These are phyloP conservation scores for Coelinius sp. DNA, from an alignment of 2,888 invertebrate genomes.

Conservation along the genomic window DNA sequence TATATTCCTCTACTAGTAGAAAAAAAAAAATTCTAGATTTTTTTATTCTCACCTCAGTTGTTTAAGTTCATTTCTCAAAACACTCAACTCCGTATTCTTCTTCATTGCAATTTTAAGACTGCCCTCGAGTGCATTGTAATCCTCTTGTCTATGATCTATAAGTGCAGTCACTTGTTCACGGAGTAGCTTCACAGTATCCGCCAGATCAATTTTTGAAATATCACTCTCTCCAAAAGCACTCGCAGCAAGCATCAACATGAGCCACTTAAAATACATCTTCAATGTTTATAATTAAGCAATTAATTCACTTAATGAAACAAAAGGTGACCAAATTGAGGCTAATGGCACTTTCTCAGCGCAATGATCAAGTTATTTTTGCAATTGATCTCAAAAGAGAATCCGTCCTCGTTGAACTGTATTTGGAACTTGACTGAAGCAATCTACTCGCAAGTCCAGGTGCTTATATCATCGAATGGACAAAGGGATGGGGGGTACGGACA, in stretches of 20 bases:
- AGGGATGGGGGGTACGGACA: conserved; percentile 39
- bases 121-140: conserved; percentile 73
- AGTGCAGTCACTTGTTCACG: conserved; percentile 74
- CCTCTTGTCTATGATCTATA: conserved; percentile 72
- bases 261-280: conserved; percentile 41
- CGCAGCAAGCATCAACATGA: conserved; percentile 28
- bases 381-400: not conserved
- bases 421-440: conserved; percentile 53
- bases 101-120: conserved; percentile 72
- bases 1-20: too few species aligned
- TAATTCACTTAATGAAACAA: not conserved
- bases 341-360: conserved; percentile 12
- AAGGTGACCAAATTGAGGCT: conserved; percentile 11
- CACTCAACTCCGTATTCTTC: conserved; percentile 73
- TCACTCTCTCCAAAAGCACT: conserved; percentile 29
- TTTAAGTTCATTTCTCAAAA: conserved; percentile 72
- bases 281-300: not conserved
- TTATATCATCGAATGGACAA: conserved; percentile 62
- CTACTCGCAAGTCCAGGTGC: conserved; percentile 54
- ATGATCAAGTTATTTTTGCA: conserved; percentile 24
- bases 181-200: conserved; percentile 71
- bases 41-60: conserved; percentile 71
- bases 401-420: conserved; percentile 37
- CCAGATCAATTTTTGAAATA: conserved; percentile 59
- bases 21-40: too few species aligned